Evolutionary conservation across 2,888 invertebrate species (phyloP).

Genomic region (Eueremaeus valkanovi): DNA sequence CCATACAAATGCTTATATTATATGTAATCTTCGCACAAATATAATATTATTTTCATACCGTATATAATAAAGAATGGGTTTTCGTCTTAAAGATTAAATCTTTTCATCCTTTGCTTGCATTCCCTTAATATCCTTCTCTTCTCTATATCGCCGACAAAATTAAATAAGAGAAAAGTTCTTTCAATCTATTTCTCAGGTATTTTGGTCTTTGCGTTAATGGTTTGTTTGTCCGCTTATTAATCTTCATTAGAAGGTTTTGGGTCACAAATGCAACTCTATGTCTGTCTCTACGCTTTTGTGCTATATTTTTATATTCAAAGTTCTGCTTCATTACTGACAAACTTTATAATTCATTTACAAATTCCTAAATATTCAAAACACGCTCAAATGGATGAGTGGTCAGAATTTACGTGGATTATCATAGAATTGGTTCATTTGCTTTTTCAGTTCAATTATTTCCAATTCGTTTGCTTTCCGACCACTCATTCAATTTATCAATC

Average conservation of each 20-base stretch:
- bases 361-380: neutral
- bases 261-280: neutral
- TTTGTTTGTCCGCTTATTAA: conserved; percentile 8
- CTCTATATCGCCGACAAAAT: neutral
- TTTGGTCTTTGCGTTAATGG: conserved; percentile 9
- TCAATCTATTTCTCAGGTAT: neutral
- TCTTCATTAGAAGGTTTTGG: conserved; percentile 6
- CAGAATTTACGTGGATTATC: too few relatives aligned
- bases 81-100: neutral
- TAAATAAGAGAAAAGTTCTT: neutral
- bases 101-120: neutral
- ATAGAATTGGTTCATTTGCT: too few relatives aligned
- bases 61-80: neutral
- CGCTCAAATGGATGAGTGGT: too few relatives aligned
- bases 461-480: neutral
- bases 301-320: too few relatives aligned
- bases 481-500: neutral
- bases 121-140: too few relatives aligned
- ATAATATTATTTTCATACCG: neutral
- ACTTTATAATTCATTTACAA: neutral
- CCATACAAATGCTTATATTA: neutral
- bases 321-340: too few relatives aligned
- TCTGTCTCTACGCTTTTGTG: too few relatives aligned
- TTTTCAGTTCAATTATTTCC: neutral
- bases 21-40: neutral